These are phyloP conservation scores for Cheiracanthium punctorium DNA, from an alignment of 2,888 invertebrate genomes.

Conservation along the genomic window DNA sequence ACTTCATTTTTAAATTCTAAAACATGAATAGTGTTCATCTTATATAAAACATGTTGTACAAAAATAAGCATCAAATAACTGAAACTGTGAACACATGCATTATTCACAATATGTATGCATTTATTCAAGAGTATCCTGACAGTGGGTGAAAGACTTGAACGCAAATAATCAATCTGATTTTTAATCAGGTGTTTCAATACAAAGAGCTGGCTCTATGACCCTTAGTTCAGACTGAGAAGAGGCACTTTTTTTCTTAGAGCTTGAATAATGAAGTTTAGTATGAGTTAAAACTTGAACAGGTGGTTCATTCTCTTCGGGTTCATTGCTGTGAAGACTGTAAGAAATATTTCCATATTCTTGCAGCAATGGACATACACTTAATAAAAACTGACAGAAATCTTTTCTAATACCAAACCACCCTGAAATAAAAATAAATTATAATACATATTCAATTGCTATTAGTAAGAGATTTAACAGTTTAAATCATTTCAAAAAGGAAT, in stretches of 20 bases:
- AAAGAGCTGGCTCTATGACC: constrained; percentile 68
- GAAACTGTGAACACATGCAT: background rate
- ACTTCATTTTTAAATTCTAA: no score
- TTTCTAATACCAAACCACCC: constrained; percentile 99
- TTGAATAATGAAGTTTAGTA: constrained; percentile 36
- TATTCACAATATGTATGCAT: background rate
- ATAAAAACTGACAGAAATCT: constrained; percentile 97
- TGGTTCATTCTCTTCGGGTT: constrained; percentile 66
- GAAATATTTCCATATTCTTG: constrained; percentile 99
- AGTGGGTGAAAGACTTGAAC: background rate
- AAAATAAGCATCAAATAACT: no score
- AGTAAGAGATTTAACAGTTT: no score
- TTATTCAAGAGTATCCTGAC: background rate
- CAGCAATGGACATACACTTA: constrained; percentile 93
- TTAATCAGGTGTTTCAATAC: constrained; percentile 70
- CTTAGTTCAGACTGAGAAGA: constrained; percentile 58
- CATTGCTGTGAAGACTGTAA: constrained; percentile 81
- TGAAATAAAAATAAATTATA: constrained; percentile 77
- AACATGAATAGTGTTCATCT: no score
- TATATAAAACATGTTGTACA: no score
- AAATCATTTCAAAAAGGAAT: no score
- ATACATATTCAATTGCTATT: no score
- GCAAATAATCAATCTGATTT: no score
- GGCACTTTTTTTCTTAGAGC: constrained; percentile 58
- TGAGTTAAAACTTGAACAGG: constrained; percentile 35